Conservation (phyloP, 2,113 vertebrate species). For the Pyxicephalus adspersus region DNA sequence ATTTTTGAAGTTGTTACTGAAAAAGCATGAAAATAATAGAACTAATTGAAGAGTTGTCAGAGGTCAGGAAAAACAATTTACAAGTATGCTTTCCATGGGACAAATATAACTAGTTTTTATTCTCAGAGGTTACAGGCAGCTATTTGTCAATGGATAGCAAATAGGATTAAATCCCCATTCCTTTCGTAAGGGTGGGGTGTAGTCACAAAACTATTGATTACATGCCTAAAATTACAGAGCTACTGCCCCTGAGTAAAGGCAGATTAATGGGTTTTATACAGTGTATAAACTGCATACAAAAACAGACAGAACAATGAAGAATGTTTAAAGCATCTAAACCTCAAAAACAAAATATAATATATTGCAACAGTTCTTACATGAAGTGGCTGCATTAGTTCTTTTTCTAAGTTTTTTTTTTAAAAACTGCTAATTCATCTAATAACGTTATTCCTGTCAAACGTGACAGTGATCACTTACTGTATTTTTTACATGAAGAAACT, state of each 20-base stretch:
- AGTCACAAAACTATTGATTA: constrained; percentile 31
- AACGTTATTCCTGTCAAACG: too few relatives aligned
- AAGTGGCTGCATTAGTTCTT: too few relatives aligned
- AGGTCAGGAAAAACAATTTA: neutral
- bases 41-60: neutral
- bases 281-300: neutral
- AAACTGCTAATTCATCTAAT: too few relatives aligned
- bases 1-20: neutral
- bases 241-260: neutral
- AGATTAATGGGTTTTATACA: neutral
- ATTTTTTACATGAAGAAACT: too few relatives aligned
- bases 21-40: neutral
- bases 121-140: neutral
- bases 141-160: neutral
- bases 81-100: neutral
- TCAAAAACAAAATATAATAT: too few relatives aligned
- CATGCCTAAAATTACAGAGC: neutral
- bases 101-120: neutral
- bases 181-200: neutral
- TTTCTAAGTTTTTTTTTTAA: too few relatives aligned
- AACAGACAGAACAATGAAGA: neutral
- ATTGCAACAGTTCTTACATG: too few relatives aligned
- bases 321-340: too few relatives aligned
- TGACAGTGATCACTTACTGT: too few relatives aligned
- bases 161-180: neutral